phyloP scores from a whole-genome alignment of 2,113 vertebrate species.

The Passer domesticus region DNA sequence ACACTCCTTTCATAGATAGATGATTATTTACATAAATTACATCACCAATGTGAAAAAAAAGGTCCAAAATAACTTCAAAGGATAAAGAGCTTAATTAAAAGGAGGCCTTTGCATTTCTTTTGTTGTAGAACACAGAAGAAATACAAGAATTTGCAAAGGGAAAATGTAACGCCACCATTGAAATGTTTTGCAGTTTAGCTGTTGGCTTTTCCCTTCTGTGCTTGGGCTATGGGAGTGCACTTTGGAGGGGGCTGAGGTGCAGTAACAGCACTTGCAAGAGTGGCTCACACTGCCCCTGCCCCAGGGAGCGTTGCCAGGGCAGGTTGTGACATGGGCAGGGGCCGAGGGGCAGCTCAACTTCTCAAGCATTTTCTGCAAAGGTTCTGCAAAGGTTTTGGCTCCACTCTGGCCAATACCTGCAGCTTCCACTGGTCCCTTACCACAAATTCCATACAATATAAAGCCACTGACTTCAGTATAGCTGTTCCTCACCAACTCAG shows the following conservation, averaged over 20 bases:
- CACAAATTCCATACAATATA: neutral
- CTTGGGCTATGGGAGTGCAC: neutral
- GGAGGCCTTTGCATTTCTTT: slow-evolving; percentile 68
- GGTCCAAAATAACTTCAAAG: slow-evolving; percentile 75
- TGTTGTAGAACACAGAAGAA: slow-evolving; percentile 11
- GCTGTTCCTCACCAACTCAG: neutral
- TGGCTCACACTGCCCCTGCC: neutral
- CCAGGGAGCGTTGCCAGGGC: neutral
- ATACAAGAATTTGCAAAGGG: neutral
- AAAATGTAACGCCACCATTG: neutral
- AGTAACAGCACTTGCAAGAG: neutral
- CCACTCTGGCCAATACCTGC: neutral
- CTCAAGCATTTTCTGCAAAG: neutral
- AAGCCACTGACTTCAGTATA: neutral
- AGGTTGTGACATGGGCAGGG: fast-evolving
- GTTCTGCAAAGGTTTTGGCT: neutral
- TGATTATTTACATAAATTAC: slow-evolving; percentile 88
- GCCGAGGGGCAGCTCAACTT: fast-evolving
- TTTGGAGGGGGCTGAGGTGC: neutral
- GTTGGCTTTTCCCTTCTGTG: neutral
- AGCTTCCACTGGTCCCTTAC: neutral
- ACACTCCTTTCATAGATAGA: slow-evolving; percentile 81
- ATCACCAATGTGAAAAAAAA: slow-evolving; percentile 79
- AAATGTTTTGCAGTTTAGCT: neutral
- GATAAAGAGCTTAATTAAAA: slow-evolving; percentile 77